Evolutionary conservation across 2,113 vertebrate genomes (phyloP).

Genomic region (Spea multiplicata): DNA sequence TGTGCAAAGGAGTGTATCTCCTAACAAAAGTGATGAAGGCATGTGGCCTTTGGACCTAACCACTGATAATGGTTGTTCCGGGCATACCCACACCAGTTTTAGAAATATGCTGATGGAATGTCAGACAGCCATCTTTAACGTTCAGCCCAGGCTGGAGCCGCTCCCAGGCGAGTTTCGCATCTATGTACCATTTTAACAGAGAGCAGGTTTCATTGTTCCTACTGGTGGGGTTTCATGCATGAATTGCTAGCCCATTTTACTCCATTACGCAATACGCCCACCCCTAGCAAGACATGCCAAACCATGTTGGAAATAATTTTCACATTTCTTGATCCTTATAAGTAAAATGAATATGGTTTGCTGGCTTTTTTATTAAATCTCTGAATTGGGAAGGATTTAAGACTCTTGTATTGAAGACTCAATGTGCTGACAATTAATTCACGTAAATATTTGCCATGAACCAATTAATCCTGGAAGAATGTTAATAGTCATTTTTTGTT

Average conservation of each 20-base stretch:
- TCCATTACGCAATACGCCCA: slow-evolving; percentile 53
- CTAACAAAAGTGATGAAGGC: slow-evolving; percentile 2
- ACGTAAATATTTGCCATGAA: too few species aligned
- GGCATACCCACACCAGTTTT: slow-evolving; percentile 11
- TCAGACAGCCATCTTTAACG: slow-evolving; percentile 42
- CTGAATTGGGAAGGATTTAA: background rate
- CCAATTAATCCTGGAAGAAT: too few species aligned
- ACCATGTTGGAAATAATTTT: background rate
- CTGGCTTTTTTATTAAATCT: background rate
- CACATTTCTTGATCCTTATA: background rate
- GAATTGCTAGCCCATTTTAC: slow-evolving; percentile 57
- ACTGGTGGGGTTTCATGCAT: slow-evolving; percentile 61
- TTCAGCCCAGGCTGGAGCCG: slow-evolving; percentile 12
- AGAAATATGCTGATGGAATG: slow-evolving; percentile 28
- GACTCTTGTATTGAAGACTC: background rate
- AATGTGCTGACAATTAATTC: background rate
- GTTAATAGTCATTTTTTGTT: too few species aligned
- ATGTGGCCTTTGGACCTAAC: slow-evolving; percentile 11
- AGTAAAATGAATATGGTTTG: background rate
- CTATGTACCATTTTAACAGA: slow-evolving; percentile 46
- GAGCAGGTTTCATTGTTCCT: slow-evolving; percentile 60
- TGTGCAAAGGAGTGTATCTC: background rate
- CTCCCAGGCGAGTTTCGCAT: slow-evolving; percentile 43
- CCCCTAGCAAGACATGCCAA: slow-evolving; percentile 10
- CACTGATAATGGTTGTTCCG: slow-evolving; percentile 20